These are phyloP conservation scores for Drosophila greeni DNA, from an alignment of 2,888 invertebrate species.

Conservation along the genomic window DNA sequence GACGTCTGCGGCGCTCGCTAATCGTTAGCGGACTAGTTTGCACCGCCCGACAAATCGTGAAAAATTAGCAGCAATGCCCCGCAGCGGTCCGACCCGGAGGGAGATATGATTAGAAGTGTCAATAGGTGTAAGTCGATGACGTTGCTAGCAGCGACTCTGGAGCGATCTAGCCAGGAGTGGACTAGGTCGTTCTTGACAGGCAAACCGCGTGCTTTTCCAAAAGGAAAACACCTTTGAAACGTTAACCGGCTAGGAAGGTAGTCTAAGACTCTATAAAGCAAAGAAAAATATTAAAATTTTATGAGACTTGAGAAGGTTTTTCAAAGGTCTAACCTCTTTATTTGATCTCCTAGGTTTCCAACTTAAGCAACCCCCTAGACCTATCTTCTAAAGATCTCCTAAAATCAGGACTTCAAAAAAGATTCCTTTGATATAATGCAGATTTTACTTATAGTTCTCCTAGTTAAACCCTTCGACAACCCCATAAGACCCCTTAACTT, in stretches of 20 bases:
- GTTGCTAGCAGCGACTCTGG: slow-evolving; percentile 31
- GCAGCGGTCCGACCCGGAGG: slow-evolving; percentile 7
- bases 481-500: slow-evolving; percentile 1
- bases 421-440: neutral
- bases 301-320: neutral
- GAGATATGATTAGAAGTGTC: slow-evolving; percentile 70
- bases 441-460: neutral
- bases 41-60: slow-evolving; percentile 46
- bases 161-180: slow-evolving; percentile 23
- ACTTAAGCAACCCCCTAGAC: neutral
- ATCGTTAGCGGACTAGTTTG: slow-evolving; percentile 40
- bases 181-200: neutral
- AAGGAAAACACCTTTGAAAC: neutral
- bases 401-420: neutral
- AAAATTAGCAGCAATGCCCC: slow-evolving; percentile 62
- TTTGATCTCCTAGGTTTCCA: too few relatives aligned
- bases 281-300: too few relatives aligned
- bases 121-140: slow-evolving; percentile 59
- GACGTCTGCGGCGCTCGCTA: slow-evolving; percentile 32
- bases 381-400: neutral
- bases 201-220: neutral
- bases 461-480: neutral
- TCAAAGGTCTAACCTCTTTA: neutral
- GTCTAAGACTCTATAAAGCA: neutral
- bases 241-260: neutral